phyloP scores from a whole-genome alignment of 1,140 invertebrate species.

The Drosophila pseudoobscura region DNA sequence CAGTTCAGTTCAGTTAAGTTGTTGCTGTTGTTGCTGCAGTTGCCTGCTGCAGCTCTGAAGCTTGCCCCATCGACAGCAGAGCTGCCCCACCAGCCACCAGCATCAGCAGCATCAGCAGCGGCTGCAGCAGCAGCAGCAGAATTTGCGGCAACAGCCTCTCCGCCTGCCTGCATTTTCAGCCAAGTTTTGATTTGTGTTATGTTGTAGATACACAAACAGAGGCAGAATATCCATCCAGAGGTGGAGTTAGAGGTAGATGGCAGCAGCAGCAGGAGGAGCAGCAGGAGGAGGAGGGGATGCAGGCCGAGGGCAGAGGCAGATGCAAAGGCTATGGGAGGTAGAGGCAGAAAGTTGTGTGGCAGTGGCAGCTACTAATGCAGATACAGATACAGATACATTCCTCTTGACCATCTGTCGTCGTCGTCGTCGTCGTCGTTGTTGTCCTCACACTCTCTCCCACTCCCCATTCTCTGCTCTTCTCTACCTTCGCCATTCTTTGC shows the following conservation, averaged over 20 bases:
- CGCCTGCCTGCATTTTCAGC: slow-evolving; percentile 54
- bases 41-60: slow-evolving; percentile 38
- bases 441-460: slow-evolving; percentile 20
- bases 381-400: slow-evolving; percentile 51
- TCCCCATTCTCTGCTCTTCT: background rate
- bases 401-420: slow-evolving; percentile 58
- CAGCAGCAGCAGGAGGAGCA: too few relatives aligned
- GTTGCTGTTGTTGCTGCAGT: background rate
- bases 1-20: slow-evolving; percentile 40
- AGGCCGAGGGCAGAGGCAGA: too few relatives aligned
- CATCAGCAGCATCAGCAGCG: slow-evolving; percentile 8
- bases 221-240: slow-evolving; percentile 2
- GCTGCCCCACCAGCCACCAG: slow-evolving; percentile 10
- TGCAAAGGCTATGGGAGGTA: too few relatives aligned
- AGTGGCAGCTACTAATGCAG: slow-evolving; percentile 31
- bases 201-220: slow-evolving; percentile 50
- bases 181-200: slow-evolving; percentile 77
- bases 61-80: slow-evolving; percentile 22
- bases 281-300: too few relatives aligned
- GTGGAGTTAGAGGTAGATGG: too few relatives aligned
- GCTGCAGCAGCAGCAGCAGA: slow-evolving; percentile 30
- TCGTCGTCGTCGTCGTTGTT: slow-evolving; percentile 52
- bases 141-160: slow-evolving; percentile 13
- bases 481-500: too few relatives aligned
- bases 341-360: too few relatives aligned